Percentiles rank a stretch among this genome's conserved stretches.
phyloP scores from a whole-genome alignment of 2,888 invertebrate species.

The Exephanes ischioxanthus region DNA sequence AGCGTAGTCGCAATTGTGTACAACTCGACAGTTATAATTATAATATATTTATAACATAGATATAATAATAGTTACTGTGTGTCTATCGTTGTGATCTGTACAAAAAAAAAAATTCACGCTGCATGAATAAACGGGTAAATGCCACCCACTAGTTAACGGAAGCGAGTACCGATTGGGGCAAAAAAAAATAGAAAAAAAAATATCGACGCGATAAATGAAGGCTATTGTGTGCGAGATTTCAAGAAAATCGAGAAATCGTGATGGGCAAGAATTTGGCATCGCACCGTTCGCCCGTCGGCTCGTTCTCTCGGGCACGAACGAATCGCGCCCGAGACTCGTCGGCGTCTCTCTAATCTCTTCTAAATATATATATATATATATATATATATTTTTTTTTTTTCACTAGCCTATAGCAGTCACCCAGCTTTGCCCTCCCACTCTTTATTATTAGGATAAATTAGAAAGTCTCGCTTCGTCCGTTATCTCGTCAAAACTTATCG shows the following conservation, averaged over 20 bases:
- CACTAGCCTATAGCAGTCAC: constrained; percentile 50
- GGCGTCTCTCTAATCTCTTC: constrained; percentile 27
- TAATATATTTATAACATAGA: neutral
- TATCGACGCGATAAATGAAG: neutral
- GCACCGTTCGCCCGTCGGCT: constrained; percentile 3
- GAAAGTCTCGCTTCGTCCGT: constrained; percentile 37
- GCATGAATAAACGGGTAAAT: constrained; percentile 41
- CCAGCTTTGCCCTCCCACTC: constrained; percentile 65
- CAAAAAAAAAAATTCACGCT: constrained; percentile 69
- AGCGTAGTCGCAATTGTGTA: neutral
- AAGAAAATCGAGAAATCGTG: constrained; percentile 4
- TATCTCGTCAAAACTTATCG: constrained; percentile 33
- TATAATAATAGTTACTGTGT: constrained; percentile 29
- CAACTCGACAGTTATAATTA: neutral
- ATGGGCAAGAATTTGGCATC: constrained; percentile 65
- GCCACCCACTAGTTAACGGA: constrained; percentile 26
- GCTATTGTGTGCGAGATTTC: neutral
- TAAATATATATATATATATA: neutral
- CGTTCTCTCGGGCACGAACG: neutral
- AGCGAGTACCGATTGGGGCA: neutral
- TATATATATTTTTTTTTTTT: neutral
- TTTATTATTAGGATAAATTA: constrained; percentile 56
- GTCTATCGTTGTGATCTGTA: constrained; percentile 71
- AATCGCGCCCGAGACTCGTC: constrained; percentile 5
- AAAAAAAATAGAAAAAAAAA: constrained; percentile 6